Percentiles rank a stretch among this genome's conserved stretches.
phyloP scores from a whole-genome alignment of 2,888 invertebrate species.

The Netelia melanura region DNA sequence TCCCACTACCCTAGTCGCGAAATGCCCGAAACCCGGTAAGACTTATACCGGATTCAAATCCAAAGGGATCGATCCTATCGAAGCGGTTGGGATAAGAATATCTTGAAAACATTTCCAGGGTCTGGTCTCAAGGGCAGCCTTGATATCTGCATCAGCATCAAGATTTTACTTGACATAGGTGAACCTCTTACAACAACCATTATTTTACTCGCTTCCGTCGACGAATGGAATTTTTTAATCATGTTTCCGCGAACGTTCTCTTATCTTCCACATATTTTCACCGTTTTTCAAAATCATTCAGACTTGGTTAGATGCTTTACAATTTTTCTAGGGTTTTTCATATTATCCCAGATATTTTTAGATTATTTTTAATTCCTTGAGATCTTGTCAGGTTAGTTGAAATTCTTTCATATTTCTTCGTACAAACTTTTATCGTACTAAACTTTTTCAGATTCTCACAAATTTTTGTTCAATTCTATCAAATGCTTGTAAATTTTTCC shows the following conservation, averaged over 20 bases:
- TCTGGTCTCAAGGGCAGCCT: slow-evolving; percentile 5
- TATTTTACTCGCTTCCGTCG: neutral
- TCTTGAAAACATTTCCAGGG: slow-evolving; percentile 7
- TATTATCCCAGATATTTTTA: neutral
- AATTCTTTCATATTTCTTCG: neutral
- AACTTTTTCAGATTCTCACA: neutral
- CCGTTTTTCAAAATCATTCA: neutral
- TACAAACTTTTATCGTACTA: neutral
- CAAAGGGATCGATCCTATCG: slow-evolving; percentile 21
- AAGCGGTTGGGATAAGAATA: slow-evolving; percentile 12
- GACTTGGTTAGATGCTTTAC: neutral
- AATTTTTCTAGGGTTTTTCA: neutral
- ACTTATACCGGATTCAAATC: slow-evolving; percentile 47
- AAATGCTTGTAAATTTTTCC: too few species aligned
- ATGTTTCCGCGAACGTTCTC: neutral
- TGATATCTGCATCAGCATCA: neutral
- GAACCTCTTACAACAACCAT: neutral
- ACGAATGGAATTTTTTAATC: neutral
- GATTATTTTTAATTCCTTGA: neutral
- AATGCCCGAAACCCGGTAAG: slow-evolving; percentile 25
- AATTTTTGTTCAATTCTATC: neutral
- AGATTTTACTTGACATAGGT: neutral
- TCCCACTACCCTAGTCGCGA: slow-evolving; percentile 54
- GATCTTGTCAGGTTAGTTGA: neutral
- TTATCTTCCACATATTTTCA: neutral